Conservation (phyloP, 2,113 vertebrate genomes). For the Petrocephalus microphthalmus region DNA sequence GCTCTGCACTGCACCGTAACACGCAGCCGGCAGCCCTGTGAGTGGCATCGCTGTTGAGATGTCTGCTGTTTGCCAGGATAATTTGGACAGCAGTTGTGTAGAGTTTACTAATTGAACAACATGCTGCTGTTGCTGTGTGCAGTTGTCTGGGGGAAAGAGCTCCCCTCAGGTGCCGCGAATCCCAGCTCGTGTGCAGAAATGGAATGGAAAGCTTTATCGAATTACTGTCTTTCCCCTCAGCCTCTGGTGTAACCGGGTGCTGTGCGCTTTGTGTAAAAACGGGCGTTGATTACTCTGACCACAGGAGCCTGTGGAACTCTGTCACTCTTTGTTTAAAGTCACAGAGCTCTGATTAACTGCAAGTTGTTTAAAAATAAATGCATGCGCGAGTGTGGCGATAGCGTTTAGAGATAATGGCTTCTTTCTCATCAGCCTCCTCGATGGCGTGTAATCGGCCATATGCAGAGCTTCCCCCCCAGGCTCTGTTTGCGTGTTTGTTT, state of each 20-base stretch:
- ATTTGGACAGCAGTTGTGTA: background rate
- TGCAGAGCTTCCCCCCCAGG: background rate
- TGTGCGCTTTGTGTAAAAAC: background rate
- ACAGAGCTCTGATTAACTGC: background rate
- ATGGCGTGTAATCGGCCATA: background rate
- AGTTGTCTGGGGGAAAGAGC: background rate
- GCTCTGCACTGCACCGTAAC: background rate
- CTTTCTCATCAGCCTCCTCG: background rate
- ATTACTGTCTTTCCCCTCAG: background rate
- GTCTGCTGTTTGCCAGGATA: background rate
- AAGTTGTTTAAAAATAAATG: background rate
- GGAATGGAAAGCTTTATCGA: background rate
- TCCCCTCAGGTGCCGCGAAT: background rate
- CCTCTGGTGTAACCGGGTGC: background rate
- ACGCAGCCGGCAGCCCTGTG: background rate
- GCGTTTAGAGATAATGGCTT: background rate
- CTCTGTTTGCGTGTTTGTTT: background rate
- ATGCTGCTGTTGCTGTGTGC: background rate
- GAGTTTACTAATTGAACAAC: background rate
- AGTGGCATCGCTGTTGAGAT: background rate
- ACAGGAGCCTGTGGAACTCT: background rate
- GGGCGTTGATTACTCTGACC: background rate
- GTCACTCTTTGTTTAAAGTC: background rate
- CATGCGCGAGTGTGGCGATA: background rate
- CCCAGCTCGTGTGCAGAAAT: background rate